These are phyloP conservation scores for Oligia latruncula DNA, from an alignment of 2,888 invertebrate species.

Conservation along the genomic window DNA sequence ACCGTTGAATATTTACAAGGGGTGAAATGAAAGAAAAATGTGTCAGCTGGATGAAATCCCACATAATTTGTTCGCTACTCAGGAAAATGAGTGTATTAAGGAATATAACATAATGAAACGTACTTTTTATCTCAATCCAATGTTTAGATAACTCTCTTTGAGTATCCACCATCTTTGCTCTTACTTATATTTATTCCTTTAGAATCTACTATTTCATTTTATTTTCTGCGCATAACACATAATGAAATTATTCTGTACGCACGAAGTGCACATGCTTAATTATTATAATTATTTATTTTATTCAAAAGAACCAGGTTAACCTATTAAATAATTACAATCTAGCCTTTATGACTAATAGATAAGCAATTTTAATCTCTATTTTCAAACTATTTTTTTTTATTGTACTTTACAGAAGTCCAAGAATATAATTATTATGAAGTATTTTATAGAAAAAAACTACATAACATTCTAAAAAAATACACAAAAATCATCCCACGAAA, in stretches of 20 bases:
- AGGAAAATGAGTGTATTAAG: constrained; percentile 11
- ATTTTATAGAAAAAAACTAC: neutral
- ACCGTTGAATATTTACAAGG: constrained; percentile 57
- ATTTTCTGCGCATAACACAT: neutral
- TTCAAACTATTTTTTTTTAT: no score
- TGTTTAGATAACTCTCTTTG: constrained; percentile 15
- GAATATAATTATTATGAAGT: no score
- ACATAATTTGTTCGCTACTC: constrained; percentile 33
- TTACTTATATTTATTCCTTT: constrained; percentile 6
- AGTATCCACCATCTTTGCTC: neutral
- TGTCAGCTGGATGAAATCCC: constrained; percentile 44
- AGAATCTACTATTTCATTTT: neutral
- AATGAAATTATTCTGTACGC: neutral
- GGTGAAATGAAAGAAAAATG: constrained; percentile 36
- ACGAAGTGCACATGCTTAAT: neutral
- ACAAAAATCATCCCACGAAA: neutral
- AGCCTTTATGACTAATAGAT: no score
- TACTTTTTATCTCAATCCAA: constrained; percentile 24
- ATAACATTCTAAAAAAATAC: neutral
- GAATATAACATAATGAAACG: constrained; percentile 11
- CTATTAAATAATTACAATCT: no score
- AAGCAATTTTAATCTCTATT: no score
- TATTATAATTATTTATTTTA: neutral
- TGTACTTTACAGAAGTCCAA: no score
- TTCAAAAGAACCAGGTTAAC: neutral